A percentile compares a stretch with the other conserved stretches of the same genome.
Evolutionary conservation across 2,113 vertebrate species (phyloP).

Genomic region (Bos indicus): DNA sequence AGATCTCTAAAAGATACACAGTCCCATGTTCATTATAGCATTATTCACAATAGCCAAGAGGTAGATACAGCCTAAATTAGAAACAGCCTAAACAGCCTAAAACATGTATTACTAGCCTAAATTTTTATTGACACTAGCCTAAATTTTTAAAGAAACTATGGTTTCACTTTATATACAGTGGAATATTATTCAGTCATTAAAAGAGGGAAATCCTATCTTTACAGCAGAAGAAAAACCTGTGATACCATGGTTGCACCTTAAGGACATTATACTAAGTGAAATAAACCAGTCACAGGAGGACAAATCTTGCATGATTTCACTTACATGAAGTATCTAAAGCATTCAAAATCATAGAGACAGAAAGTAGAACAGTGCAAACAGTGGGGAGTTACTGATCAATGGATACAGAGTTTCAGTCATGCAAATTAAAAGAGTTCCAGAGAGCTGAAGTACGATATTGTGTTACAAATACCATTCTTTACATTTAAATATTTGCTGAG

Average conservation of each 20-base stretch:
- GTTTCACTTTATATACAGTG: not conserved
- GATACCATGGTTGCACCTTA: not conserved
- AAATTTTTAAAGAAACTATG: not conserved
- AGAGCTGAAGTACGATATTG: not conserved
- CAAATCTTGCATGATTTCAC: not conserved
- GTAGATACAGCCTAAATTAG: not conserved
- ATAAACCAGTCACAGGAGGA: not conserved
- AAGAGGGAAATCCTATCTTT: not conserved
- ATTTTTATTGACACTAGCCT: not conserved
- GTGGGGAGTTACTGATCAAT: not conserved
- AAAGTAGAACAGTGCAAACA: not conserved
- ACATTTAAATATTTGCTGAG: not conserved
- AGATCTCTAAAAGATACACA: not conserved
- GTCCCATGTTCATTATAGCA: not conserved
- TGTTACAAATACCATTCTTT: not conserved
- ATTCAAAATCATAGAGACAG: not conserved
- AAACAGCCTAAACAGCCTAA: not conserved
- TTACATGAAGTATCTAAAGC: not conserved
- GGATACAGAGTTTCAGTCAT: not conserved
- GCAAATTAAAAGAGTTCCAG: not conserved
- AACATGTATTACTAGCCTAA: not conserved
- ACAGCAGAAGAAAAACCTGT: not conserved
- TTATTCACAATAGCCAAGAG: not conserved
- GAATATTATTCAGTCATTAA: not conserved
- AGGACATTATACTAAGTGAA: not conserved